These are phyloP conservation scores for Podarcis lilfordi DNA, from an alignment of 2,797 vertebrate species.

Conservation along the genomic window DNA sequence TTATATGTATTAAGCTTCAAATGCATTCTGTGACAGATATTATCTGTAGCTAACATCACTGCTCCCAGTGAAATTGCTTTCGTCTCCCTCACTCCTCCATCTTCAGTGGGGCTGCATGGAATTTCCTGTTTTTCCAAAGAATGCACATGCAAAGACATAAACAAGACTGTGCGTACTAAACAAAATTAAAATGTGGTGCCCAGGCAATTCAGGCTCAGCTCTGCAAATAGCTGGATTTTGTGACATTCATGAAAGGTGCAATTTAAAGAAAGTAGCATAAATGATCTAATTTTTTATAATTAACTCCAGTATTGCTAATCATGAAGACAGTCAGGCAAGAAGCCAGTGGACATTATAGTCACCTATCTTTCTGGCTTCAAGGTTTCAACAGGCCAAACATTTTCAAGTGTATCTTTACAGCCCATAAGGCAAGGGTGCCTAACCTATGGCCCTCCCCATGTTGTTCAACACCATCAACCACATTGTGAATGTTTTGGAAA, in stretches of 20 bases:
- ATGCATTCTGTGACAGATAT: conserved; percentile 26
- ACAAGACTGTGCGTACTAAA: background rate
- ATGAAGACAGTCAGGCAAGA: background rate
- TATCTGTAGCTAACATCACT: conserved; percentile 21
- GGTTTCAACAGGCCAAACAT: background rate
- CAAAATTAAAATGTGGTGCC: background rate
- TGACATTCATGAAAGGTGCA: background rate
- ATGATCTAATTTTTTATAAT: background rate
- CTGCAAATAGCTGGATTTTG: background rate
- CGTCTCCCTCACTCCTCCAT: background rate
- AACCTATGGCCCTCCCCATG: too few species aligned
- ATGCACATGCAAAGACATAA: conserved; percentile 23
- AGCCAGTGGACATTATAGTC: background rate
- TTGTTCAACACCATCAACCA: too few species aligned
- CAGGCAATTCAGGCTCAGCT: background rate
- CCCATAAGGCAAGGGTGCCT: background rate
- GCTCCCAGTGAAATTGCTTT: conserved; percentile 24
- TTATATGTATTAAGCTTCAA: conserved; percentile 27
- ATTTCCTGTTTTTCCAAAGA: conserved; percentile 36
- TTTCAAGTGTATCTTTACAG: background rate
- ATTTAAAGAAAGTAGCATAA: background rate
- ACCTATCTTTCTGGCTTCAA: background rate
- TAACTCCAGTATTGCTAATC: background rate
- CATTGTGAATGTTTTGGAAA: background rate
- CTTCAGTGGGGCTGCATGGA: conserved; percentile 13